Percentiles rank a stretch among this genome's conserved stretches.
Conservation (phyloP, 2,797 vertebrate genomes). For the Urophycis tenuis region DNA sequence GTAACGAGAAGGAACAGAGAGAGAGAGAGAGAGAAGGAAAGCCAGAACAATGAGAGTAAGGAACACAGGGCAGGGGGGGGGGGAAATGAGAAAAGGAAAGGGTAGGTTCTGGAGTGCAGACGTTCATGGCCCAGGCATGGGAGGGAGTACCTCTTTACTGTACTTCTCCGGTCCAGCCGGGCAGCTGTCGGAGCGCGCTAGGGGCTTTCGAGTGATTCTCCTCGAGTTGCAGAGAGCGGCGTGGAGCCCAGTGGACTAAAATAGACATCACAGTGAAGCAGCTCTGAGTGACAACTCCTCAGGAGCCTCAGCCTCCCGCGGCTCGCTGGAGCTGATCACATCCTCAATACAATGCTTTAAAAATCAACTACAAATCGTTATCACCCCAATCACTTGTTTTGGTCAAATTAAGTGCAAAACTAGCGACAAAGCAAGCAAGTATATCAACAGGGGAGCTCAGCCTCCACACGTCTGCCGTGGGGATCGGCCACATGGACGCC, state of each 20-base stretch:
- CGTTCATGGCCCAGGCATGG: neutral
- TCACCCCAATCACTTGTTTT: neutral
- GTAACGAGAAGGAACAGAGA: neutral
- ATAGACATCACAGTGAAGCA: constrained; percentile 34
- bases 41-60: neutral
- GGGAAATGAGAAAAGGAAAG: neutral
- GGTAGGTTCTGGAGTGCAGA: neutral
- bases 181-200: constrained; percentile 53
- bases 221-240: constrained; percentile 15
- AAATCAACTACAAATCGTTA: neutral
- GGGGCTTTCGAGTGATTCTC: constrained; percentile 29
- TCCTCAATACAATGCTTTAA: too few species aligned
- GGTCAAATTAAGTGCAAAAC: neutral
- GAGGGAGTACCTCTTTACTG: constrained; percentile 58
- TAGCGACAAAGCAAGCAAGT: neutral
- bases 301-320: neutral
- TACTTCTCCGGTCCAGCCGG: constrained; percentile 47
- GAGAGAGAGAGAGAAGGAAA: neutral
- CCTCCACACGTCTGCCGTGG: neutral
- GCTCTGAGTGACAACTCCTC: neutral
- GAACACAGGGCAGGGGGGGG: constrained; percentile 11
- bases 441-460: neutral
- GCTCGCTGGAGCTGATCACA: neutral
- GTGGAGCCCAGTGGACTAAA: constrained; percentile 39
- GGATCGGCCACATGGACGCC: neutral